These are phyloP conservation scores for Micrasema minimum DNA, from an alignment of 1,140 invertebrate genomes.

Conservation along the genomic window DNA sequence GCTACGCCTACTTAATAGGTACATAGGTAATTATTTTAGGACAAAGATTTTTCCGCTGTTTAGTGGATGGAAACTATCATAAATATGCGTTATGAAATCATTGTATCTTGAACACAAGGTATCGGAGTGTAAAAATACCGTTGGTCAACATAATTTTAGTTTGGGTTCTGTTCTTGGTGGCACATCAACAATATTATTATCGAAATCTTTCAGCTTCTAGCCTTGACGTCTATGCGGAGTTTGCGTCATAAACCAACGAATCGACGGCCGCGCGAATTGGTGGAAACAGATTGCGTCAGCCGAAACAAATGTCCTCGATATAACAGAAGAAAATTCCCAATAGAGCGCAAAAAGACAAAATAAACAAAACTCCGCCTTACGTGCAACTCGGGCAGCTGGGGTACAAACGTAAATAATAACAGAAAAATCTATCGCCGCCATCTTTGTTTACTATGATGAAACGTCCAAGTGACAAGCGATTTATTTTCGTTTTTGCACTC, in stretches of 20 bases:
- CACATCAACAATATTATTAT: neutral
- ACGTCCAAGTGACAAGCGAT: slow-evolving; percentile 39
- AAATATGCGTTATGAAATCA: too few species aligned
- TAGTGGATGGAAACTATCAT: too few species aligned
- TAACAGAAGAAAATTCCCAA: neutral
- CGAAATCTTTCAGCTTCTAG: slow-evolving; percentile 16
- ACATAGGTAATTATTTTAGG: too few species aligned
- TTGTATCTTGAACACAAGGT: too few species aligned
- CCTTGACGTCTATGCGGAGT: slow-evolving; percentile 19
- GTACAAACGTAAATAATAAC: slow-evolving; percentile 49
- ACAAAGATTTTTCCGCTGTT: too few species aligned
- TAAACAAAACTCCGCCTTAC: neutral
- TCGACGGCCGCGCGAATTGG: slow-evolving; percentile 24
- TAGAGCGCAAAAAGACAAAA: neutral
- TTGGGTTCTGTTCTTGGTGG: neutral
- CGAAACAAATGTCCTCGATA: neutral
- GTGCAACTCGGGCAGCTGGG: neutral
- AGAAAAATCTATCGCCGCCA: slow-evolving; percentile 49
- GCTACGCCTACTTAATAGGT: too few species aligned
- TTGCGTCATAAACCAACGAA: slow-evolving; percentile 29
- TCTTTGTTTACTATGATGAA: slow-evolving; percentile 56
- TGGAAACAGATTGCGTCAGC: slow-evolving; percentile 26
- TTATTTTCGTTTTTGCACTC: neutral
- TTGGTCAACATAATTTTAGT: too few species aligned
- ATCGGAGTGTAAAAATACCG: too few species aligned